Evolutionary conservation across 2,888 invertebrate species (phyloP), one percentile per base, ranked within the genome.

Genomic region (Agrochola lota): DNA sequence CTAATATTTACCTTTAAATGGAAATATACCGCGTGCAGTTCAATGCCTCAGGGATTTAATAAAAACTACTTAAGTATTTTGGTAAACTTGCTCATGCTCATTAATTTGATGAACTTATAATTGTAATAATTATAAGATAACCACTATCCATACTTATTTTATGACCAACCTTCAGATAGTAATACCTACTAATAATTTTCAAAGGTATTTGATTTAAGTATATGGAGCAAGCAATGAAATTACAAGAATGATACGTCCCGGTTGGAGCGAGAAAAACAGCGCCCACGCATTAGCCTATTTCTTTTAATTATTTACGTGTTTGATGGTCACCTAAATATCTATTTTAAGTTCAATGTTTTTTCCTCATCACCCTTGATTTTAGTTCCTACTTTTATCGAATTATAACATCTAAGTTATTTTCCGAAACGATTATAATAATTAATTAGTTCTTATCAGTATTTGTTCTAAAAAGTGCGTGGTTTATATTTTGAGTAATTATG

Each of bases 231-330:
- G 78, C 66, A 79, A 74, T 81, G 59, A 87, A 87, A 85, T 43
- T 72, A 57, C 68, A 81, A 76, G 23, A 63, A 80, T 40, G 40
- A 74, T 40, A 64, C 23, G 43, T 49, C 20, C 64, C 23, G 63
- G 66, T 74, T 69, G 57, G 59, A 66, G 63, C 43, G 30, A 60
- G 68, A 71, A 80, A 85, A 84, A 79, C 73, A 79, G 69, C 81
- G 72, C 84, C 84, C 72, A 89, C 89, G 52, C 81, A 77, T 68
- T 76, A 76, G 71, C 82, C 88, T 83, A 87, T 83, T 85, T 87
- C 69, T 78, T 80, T 70, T 68, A 70, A 74, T 72, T 30, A 46
- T 77, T 74, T 62, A 63, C 52, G 60, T 55, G 43, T 67, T 59
- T 69, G 69, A 69, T 74, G 74, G 62, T 80, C 66, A 77, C 52